These are phyloP conservation scores for Sipha flava DNA, from an alignment of 1,140 invertebrate species.

Conservation along the genomic window DNA sequence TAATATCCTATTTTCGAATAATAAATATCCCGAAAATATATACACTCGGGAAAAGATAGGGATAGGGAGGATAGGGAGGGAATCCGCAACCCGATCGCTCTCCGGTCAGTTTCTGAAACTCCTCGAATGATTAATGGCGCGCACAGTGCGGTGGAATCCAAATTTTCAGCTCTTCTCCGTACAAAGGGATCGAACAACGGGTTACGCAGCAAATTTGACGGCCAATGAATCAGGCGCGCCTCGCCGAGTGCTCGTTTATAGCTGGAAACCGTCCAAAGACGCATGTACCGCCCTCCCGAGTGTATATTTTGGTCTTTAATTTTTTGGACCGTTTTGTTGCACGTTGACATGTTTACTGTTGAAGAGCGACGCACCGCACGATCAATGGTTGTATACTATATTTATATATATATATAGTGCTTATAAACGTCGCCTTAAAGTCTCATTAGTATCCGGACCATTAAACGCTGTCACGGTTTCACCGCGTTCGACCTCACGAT, in stretches of 20 bases:
- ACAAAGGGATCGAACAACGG: background rate
- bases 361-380: background rate
- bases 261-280: background rate
- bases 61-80: background rate
- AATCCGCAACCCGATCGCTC: background rate
- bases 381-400: background rate
- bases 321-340: background rate
- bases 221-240: background rate
- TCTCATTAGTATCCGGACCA: too few species aligned
- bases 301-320: background rate
- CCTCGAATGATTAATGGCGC: background rate
- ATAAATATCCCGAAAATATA: background rate
- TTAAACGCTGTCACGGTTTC: too few species aligned
- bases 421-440: too few species aligned
- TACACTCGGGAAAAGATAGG: background rate
- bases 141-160: background rate
- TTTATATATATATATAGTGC: too few species aligned
- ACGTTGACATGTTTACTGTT: background rate
- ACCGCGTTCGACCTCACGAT: too few species aligned
- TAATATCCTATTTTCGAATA: constrained; percentile 25
- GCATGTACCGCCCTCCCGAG: background rate
- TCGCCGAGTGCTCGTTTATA: background rate
- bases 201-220: background rate
- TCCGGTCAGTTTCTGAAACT: background rate
- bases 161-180: background rate